These are phyloP conservation scores for Argyrosomus japonicus DNA, from an alignment of 2,113 vertebrate genomes.

Conservation along the genomic window DNA sequence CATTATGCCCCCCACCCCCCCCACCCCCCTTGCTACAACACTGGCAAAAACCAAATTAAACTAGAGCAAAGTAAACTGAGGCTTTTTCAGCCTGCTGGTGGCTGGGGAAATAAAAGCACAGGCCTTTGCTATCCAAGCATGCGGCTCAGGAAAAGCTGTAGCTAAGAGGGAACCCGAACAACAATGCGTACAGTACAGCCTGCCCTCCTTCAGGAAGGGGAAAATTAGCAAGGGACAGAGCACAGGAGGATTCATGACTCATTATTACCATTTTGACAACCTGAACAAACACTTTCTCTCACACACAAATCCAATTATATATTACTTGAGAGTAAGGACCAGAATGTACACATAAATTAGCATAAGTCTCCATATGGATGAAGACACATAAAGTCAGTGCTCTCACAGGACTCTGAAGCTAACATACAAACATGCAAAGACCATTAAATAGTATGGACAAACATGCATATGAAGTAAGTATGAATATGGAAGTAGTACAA, in stretches of 20 bases:
- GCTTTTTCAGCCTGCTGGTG: constrained; percentile 22
- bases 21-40: neutral
- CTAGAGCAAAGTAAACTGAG: constrained; percentile 36
- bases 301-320: constrained; percentile 15
- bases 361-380: neutral
- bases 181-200: neutral
- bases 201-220: constrained; percentile 34
- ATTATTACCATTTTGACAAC: constrained; percentile 43
- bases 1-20: neutral
- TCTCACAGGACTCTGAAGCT: neutral
- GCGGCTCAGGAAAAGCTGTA: constrained; percentile 7
- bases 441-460: neutral
- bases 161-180: constrained; percentile 32
- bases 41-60: constrained; percentile 33
- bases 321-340: neutral
- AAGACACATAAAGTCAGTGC: neutral
- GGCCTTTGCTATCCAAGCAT: constrained; percentile 1
- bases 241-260: constrained; percentile 35
- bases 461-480: neutral
- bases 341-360: neutral
- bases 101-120: neutral
- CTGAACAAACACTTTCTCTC: neutral
- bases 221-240: constrained; percentile 52
- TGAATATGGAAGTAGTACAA: neutral
- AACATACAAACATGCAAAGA: neutral